Conservation (phyloP, 2,888 invertebrate species). For the Hesperia comma region DNA sequence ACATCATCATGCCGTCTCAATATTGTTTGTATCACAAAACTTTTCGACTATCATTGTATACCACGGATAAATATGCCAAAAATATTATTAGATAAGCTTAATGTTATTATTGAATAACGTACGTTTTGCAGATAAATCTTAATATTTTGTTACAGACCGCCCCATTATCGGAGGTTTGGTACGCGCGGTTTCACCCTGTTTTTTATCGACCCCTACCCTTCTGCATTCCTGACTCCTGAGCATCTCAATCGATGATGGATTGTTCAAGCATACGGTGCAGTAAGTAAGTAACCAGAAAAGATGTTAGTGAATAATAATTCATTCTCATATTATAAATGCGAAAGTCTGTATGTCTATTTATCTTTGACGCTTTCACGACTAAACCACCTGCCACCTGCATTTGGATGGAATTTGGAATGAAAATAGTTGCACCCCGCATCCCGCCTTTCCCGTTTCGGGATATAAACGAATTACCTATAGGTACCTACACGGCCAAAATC, state of each 20-base stretch:
- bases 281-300: neutral
- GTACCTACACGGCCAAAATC: too few species aligned
- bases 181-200: conserved; percentile 69
- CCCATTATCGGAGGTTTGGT: conserved; percentile 44
- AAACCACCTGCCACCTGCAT: too few species aligned
- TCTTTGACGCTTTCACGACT: too few species aligned
- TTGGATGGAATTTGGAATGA: too few species aligned
- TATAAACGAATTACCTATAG: too few species aligned
- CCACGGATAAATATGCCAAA: neutral
- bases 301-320: too few species aligned
- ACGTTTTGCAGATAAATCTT: conserved; percentile 71
- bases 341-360: too few species aligned
- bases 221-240: conserved; percentile 13
- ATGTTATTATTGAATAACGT: neutral
- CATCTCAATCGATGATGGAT: conserved; percentile 23
- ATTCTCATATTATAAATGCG: too few species aligned
- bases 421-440: too few species aligned
- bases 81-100: neutral
- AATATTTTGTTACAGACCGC: conserved; percentile 73
- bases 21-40: too few species aligned
- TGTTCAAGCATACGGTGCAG: neutral
- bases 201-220: conserved; percentile 66
- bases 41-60: neutral
- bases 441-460: too few species aligned
- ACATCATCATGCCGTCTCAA: too few species aligned